These are phyloP conservation scores for Glaucopsyche alexis DNA, from an alignment of 2,888 invertebrate genomes.

Conservation along the genomic window DNA sequence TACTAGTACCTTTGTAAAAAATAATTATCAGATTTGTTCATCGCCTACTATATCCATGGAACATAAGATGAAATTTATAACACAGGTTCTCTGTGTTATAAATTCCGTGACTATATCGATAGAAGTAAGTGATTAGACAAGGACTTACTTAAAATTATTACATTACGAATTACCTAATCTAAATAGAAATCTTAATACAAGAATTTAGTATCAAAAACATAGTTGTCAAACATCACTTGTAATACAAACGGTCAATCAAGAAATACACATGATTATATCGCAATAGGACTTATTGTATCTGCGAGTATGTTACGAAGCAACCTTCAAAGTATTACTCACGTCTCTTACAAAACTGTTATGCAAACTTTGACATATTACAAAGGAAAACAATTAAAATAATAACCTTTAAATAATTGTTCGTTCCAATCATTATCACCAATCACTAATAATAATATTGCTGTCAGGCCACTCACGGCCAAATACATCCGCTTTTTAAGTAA, in stretches of 20 bases:
- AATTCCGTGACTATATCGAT: too few species aligned
- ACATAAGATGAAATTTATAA: too few species aligned
- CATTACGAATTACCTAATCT: not conserved
- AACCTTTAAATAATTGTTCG: not conserved
- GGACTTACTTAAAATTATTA: too few species aligned
- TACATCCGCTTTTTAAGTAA: too few species aligned
- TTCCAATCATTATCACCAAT: not conserved
- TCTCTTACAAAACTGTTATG: conserved; percentile 17
- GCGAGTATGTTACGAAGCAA: conserved; percentile 17
- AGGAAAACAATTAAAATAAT: conserved; percentile 14
- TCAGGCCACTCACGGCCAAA: not conserved
- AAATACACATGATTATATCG: not conserved
- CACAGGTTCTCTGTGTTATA: too few species aligned
- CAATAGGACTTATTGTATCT: not conserved
- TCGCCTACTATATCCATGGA: too few species aligned
- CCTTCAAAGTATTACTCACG: conserved; percentile 13
- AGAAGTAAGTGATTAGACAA: not conserved
- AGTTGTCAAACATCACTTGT: not conserved
- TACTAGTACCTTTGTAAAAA: not conserved
- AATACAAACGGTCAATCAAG: not conserved
- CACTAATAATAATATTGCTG: too few species aligned
- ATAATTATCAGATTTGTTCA: not conserved
- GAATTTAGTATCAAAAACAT: not conserved
- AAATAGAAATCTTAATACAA: not conserved
- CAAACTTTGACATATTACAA: conserved; percentile 29